Evolutionary conservation across 2,888 invertebrate species (phyloP).

Genomic region (Dryococelus australis): DNA sequence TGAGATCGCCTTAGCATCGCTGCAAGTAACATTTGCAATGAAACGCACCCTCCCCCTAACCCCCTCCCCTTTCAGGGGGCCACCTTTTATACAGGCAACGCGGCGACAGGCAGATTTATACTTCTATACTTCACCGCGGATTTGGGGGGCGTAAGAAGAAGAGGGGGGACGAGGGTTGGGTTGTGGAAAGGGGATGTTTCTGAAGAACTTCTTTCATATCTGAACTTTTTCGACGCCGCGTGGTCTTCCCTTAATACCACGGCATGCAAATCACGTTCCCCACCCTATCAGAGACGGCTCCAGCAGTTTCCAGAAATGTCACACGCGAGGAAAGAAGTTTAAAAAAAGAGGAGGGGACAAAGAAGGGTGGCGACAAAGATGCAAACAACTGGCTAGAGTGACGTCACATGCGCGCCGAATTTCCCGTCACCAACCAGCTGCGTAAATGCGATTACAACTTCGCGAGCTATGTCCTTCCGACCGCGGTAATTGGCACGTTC

Average conservation of each 20-base stretch:
- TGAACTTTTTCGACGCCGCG: neutral
- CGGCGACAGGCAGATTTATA: neutral
- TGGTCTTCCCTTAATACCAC: neutral
- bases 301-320: neutral
- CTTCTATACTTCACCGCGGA: neutral
- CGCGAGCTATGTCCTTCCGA: too few species aligned
- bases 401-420: too few species aligned
- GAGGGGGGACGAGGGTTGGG: neutral
- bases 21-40: neutral
- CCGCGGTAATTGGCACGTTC: too few species aligned
- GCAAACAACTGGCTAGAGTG: too few species aligned
- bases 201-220: neutral
- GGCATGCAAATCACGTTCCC: neutral
- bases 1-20: neutral
- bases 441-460: too few species aligned
- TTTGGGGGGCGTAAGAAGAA: neutral
- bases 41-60: too few species aligned
- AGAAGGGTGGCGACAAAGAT: too few species aligned
- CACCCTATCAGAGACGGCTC: neutral
- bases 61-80: neutral
- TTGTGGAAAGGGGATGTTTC: neutral
- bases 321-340: neutral
- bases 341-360: neutral
- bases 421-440: too few species aligned
- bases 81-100: neutral